phyloP scores from a whole-genome alignment of 2,888 invertebrate genomes.

The Phyto melanocephala region DNA sequence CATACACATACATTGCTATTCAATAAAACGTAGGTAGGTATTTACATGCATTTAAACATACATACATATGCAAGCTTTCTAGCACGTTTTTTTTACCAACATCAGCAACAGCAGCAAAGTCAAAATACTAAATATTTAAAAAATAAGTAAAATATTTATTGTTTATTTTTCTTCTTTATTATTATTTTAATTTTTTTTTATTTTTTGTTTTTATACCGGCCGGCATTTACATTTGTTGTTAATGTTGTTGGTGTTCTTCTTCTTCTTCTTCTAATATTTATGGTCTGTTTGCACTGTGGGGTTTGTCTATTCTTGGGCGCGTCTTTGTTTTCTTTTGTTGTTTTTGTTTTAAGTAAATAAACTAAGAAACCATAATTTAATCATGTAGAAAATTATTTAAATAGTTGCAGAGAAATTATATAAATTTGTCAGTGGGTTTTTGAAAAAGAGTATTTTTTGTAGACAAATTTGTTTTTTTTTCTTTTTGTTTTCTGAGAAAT shows the following conservation, averaged over 20 bases:
- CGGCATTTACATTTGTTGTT: slow-evolving; percentile 25
- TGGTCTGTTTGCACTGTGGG: slow-evolving; percentile 35
- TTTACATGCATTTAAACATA: not conserved
- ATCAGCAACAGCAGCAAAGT: slow-evolving; percentile 11
- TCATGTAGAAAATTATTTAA: slow-evolving; percentile 47
- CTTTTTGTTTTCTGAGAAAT: too few relatives aligned
- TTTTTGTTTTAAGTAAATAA: not conserved
- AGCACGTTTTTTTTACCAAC: slow-evolving; percentile 53
- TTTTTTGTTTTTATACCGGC: slow-evolving; percentile 55
- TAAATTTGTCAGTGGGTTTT: slow-evolving; percentile 38
- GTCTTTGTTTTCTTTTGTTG: not conserved
- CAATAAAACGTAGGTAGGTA: too few relatives aligned
- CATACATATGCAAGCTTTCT: slow-evolving; percentile 48
- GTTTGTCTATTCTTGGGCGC: slow-evolving; percentile 53
- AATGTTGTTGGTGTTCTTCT: not conserved
- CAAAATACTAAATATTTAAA: slow-evolving; percentile 16
- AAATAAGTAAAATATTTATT: slow-evolving; percentile 25
- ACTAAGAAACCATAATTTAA: slow-evolving; percentile 41
- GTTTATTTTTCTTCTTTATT: slow-evolving; percentile 37
- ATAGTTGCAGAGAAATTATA: slow-evolving; percentile 18
- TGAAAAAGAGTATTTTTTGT: too few relatives aligned
- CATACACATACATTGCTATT: too few relatives aligned
- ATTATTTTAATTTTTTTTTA: not conserved
- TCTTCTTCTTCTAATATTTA: slow-evolving; percentile 21
- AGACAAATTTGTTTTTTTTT: too few relatives aligned